Evolutionary conservation across 2,888 invertebrate species (phyloP).

Genomic region (Portevinia maculata): DNA sequence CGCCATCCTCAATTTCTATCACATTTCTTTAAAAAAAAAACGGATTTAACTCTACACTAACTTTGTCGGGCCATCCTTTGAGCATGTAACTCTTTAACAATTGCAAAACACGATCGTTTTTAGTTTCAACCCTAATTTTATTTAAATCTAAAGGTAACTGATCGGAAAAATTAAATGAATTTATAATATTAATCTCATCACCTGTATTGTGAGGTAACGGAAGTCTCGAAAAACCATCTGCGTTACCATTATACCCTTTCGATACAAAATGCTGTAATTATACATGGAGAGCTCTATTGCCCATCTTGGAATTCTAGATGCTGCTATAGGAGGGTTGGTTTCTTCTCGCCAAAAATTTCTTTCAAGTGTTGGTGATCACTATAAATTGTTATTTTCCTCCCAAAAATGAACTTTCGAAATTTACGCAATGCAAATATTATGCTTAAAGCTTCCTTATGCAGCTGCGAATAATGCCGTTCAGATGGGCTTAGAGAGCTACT

Average conservation of each 20-base stretch:
- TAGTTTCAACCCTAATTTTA: too few relatives aligned
- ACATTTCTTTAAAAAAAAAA: too few relatives aligned
- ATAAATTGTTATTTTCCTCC: conserved; percentile 11
- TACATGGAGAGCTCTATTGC: conserved; percentile 21
- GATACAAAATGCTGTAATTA: conserved; percentile 38
- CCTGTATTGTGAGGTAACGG: conserved; percentile 24
- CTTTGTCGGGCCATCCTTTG: too few relatives aligned
- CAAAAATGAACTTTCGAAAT: conserved; percentile 81
- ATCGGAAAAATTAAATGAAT: too few relatives aligned
- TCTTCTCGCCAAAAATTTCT: conserved; percentile 48
- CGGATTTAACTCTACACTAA: too few relatives aligned
- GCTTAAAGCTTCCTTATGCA: conserved; percentile 79
- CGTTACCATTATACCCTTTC: conserved; percentile 35
- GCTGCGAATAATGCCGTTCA: conserved; percentile 74
- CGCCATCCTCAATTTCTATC: too few relatives aligned
- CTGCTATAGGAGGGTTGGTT: conserved; percentile 43
- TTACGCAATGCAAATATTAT: conserved; percentile 80
- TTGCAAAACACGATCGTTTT: too few relatives aligned
- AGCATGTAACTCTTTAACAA: too few relatives aligned
- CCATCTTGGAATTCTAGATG: conserved; percentile 56
- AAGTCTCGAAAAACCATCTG: conserved; percentile 22
- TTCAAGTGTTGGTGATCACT: too few relatives aligned
- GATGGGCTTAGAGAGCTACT: conserved; percentile 52
- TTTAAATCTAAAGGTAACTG: too few relatives aligned
- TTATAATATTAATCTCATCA: too few relatives aligned